phyloP scores from a whole-genome alignment of 2,888 invertebrate genomes.

The Cactoblastis cactorum region DNA sequence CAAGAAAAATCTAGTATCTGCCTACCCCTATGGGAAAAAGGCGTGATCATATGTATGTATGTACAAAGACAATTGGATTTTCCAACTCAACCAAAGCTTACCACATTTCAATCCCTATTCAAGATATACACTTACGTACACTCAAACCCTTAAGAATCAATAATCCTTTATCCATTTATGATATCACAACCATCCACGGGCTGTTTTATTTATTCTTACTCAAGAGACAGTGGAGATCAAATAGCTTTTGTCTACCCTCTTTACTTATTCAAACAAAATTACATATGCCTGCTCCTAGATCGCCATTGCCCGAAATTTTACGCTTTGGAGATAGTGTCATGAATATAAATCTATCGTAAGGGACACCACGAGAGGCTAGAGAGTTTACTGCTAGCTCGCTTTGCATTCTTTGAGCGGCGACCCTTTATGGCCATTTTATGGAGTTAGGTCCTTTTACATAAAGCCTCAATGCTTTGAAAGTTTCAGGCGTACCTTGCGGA shows the following conservation, averaged over 20 bases:
- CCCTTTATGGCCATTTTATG: slow-evolving; percentile 75
- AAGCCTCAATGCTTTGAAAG: slow-evolving; percentile 49
- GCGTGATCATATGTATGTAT: too few relatives aligned
- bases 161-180: slow-evolving; percentile 70
- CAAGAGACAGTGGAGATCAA: slow-evolving; percentile 66
- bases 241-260: slow-evolving; percentile 75
- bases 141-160: slow-evolving; percentile 44
- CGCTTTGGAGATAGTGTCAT: slow-evolving; percentile 76
- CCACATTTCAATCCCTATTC: too few relatives aligned
- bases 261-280: slow-evolving; percentile 80
- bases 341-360: slow-evolving; percentile 79
- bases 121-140: neutral
- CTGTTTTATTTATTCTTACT: slow-evolving; percentile 66
- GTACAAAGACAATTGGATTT: too few relatives aligned
- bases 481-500: slow-evolving; percentile 28
- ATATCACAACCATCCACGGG: slow-evolving; percentile 61
- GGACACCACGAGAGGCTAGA: slow-evolving; percentile 68
- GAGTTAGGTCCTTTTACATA: slow-evolving; percentile 73
- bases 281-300: slow-evolving; percentile 77
- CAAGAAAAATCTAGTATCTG: too few relatives aligned
- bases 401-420: slow-evolving; percentile 74
- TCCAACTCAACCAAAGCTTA: too few relatives aligned
- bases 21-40: too few relatives aligned
- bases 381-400: slow-evolving; percentile 72
- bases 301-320: slow-evolving; percentile 78